A percentile compares a stretch with the other conserved stretches of the same genome.
These are phyloP conservation scores for Charanyca ferruginea DNA, from an alignment of 2,888 invertebrate species.

Conservation along the genomic window DNA sequence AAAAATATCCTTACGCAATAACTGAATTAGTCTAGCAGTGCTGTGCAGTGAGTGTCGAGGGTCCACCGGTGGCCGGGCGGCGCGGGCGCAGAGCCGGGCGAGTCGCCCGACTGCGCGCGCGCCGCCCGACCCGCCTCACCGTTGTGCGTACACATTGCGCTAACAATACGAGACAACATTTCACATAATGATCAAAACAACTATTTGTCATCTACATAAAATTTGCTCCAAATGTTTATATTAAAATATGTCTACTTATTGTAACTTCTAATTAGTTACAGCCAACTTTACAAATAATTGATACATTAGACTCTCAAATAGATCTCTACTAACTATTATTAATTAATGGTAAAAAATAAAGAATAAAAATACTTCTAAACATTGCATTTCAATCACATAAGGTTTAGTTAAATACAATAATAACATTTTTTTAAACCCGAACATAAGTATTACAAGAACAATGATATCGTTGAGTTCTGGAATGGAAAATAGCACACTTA, in stretches of 20 bases:
- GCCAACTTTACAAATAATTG: constrained; percentile 92
- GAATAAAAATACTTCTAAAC: constrained; percentile 91
- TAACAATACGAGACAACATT: constrained; percentile 88
- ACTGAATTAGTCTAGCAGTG: constrained; percentile 90
- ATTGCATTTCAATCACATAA: constrained; percentile 92
- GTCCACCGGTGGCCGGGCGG: constrained; percentile 71
- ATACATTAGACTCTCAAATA: constrained; percentile 92
- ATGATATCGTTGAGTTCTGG: constrained; percentile 91
- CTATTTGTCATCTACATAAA: constrained; percentile 91
- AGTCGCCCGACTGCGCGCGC: constrained; percentile 42
- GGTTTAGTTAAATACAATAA: constrained; percentile 91
- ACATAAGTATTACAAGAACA: constrained; percentile 90
- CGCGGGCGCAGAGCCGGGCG: constrained; percentile 35
- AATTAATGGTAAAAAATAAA: constrained; percentile 91
- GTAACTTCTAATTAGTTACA: constrained; percentile 91
- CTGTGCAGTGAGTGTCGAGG: constrained; percentile 87
- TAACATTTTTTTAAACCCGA: constrained; percentile 91
- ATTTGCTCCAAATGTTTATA: constrained; percentile 91
- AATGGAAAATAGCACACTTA: constrained; percentile 91
- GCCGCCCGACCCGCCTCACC: constrained; percentile 74
- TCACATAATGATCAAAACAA: constrained; percentile 90
- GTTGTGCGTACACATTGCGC: constrained; percentile 90
- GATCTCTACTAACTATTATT: constrained; percentile 91
- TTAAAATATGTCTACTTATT: constrained; percentile 91
- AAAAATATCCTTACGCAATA: constrained; percentile 90